Evolutionary conservation across 2,113 vertebrate species (phyloP).

Genomic region (Hippocampus zosterae): DNA sequence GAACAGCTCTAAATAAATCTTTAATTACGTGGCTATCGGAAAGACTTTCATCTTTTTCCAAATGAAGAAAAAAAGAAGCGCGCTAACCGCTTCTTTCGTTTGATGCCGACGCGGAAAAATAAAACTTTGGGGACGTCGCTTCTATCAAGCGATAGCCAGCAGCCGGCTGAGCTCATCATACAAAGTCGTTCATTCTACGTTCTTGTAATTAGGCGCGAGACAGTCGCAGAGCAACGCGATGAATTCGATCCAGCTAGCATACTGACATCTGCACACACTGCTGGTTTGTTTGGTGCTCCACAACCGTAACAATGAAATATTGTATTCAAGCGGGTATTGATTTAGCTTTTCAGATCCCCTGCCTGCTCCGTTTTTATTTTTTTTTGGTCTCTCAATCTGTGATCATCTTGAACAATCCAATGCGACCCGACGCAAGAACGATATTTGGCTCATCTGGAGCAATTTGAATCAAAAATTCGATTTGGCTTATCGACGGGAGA

Average conservation of each 20-base stretch:
- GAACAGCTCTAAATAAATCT: slow-evolving; percentile 66
- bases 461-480: too few species aligned
- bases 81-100: slow-evolving; percentile 57
- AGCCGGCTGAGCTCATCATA: slow-evolving; percentile 38
- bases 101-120: slow-evolving; percentile 26
- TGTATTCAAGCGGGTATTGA: neutral
- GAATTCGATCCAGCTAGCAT: neutral
- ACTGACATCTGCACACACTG: neutral
- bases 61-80: slow-evolving; percentile 44
- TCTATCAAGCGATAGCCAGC: slow-evolving; percentile 35
- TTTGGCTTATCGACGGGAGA: too few species aligned
- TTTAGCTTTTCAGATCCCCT: neutral
- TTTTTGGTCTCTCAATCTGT: too few species aligned
- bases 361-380: too few species aligned
- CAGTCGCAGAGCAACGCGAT: too few species aligned
- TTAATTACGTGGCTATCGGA: slow-evolving; percentile 67
- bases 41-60: slow-evolving; percentile 65
- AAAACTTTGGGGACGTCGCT: slow-evolving; percentile 4
- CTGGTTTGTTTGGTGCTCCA: neutral
- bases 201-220: slow-evolving; percentile 42
- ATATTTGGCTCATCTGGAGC: too few species aligned
- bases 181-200: slow-evolving; percentile 50
- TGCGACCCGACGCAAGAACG: neutral
- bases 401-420: too few species aligned
- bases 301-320: neutral